A percentile compares a stretch with the other conserved stretches of the same genome.
Conservation (phyloP, 2,797 vertebrate genomes). For the Melanotaenia pygmaea region DNA sequence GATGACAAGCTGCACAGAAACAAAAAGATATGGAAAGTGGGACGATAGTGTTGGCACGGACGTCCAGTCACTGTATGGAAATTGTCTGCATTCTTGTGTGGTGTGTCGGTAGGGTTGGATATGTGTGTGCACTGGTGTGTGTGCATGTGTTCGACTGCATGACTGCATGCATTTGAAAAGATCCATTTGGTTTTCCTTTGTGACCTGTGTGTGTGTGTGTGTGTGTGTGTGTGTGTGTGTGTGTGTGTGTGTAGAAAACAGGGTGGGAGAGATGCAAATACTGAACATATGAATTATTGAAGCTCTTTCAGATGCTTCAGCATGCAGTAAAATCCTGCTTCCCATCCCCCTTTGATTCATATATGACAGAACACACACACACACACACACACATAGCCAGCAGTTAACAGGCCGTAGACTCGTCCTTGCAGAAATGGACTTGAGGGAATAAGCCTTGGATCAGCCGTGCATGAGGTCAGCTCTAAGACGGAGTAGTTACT, state of each 20-base stretch:
- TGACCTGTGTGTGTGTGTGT: neutral
- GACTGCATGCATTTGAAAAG: constrained; percentile 17
- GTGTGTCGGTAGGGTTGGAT: neutral
- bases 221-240: neutral
- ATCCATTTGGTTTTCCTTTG: neutral
- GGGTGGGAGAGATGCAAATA: constrained; percentile 23
- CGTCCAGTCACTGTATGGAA: too few species aligned
- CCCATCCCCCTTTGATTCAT: constrained; percentile 15
- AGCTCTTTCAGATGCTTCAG: constrained; percentile 38
- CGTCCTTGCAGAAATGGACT: constrained; percentile 41
- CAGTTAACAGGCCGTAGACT: constrained; percentile 23
- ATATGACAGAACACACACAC: neutral
- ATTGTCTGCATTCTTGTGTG: neutral
- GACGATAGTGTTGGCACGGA: too few species aligned
- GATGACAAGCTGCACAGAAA: too few species aligned
- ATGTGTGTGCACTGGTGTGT: constrained; percentile 9
- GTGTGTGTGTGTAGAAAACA: neutral
- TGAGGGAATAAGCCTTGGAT: constrained; percentile 47
- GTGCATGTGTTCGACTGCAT: constrained; percentile 4
- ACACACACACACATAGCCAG: constrained; percentile 12
- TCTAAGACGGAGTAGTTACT: constrained; percentile 10
- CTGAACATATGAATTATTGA: constrained; percentile 63
- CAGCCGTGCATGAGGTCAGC: constrained; percentile 52
- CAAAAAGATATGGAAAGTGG: too few species aligned
- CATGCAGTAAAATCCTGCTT: constrained; percentile 12